Percentiles rank a stretch among this genome's conserved stretches.
Conservation (phyloP, 1,140 invertebrate genomes). For the Penaeus chinensis region DNA sequence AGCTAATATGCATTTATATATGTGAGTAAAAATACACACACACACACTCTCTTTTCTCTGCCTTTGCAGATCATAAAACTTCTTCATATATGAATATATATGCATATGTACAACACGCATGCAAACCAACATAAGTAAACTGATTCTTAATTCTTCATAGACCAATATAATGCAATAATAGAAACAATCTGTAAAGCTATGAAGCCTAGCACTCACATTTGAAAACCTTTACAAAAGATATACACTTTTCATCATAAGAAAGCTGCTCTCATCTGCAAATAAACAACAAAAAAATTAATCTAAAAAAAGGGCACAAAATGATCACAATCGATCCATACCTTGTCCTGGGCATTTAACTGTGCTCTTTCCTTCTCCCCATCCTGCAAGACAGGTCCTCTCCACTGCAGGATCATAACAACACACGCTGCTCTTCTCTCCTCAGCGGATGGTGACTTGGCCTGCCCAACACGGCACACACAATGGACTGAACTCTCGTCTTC, state of each 20-base stretch:
- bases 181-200: too few species aligned
- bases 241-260: neutral
- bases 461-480: conserved; percentile 74
- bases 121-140: too few species aligned
- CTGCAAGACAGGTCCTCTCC: conserved; percentile 72
- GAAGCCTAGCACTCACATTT: too few species aligned
- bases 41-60: too few species aligned
- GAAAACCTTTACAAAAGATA: too few species aligned
- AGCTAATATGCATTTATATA: too few species aligned
- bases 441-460: conserved; percentile 71
- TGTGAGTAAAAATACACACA: too few species aligned
- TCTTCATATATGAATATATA: too few species aligned
- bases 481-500: conserved; percentile 77
- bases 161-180: too few species aligned
- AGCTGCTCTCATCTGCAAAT: neutral
- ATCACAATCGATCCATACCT: conserved; percentile 68
- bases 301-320: neutral
- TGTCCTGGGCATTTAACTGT: conserved; percentile 74
- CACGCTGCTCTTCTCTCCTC: conserved; percentile 75
- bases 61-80: too few species aligned
- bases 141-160: too few species aligned
- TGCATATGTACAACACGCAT: too few species aligned
- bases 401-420: conserved; percentile 75
- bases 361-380: conserved; percentile 74
- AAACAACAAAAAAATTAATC: neutral